Conservation (phyloP, 2,113 vertebrate genomes). For the Synchiropus splendidus region DNA sequence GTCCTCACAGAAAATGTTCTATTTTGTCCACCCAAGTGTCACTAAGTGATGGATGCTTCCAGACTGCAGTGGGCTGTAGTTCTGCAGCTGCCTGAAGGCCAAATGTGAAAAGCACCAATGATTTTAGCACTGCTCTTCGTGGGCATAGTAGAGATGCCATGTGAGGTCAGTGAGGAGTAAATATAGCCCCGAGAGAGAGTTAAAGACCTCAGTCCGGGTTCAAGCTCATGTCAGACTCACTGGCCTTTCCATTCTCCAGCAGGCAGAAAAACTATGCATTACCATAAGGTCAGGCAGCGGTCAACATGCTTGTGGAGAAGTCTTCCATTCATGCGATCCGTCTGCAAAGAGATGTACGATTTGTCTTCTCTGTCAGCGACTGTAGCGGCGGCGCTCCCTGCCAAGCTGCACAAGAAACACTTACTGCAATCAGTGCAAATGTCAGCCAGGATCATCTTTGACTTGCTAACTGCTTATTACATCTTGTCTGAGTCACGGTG, state of each 20-base stretch:
- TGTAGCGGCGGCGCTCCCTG: neutral
- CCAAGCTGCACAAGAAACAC: constrained; percentile 9
- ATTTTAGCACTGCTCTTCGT: constrained; percentile 42
- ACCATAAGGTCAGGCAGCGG: constrained; percentile 20
- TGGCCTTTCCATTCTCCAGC: constrained; percentile 4
- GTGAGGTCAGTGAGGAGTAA: constrained; percentile 46
- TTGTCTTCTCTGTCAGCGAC: constrained; percentile 7
- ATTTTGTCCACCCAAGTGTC: constrained; percentile 41
- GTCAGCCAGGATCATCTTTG: constrained; percentile 45
- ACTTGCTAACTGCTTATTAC: constrained; percentile 45
- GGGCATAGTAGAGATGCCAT: constrained; percentile 29
- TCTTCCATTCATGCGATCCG: constrained; percentile 7
- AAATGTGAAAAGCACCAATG: constrained; percentile 44
- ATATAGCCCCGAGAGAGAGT: constrained; percentile 36
- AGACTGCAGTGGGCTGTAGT: constrained; percentile 17
- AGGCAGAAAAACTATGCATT: constrained; percentile 12
- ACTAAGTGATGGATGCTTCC: constrained; percentile 46
- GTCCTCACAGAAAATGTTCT: constrained; percentile 38
- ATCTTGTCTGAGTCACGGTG: constrained; percentile 26
- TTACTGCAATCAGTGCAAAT: constrained; percentile 45
- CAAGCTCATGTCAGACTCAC: constrained; percentile 13
- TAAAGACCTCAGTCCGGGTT: constrained; percentile 16
- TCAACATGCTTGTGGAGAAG: constrained; percentile 1
- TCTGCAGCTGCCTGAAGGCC: constrained; percentile 29
- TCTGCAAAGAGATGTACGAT: constrained; percentile 1